Evolutionary conservation across 2,797 vertebrate species (phyloP).

Genomic region (Enoplosus armatus): DNA sequence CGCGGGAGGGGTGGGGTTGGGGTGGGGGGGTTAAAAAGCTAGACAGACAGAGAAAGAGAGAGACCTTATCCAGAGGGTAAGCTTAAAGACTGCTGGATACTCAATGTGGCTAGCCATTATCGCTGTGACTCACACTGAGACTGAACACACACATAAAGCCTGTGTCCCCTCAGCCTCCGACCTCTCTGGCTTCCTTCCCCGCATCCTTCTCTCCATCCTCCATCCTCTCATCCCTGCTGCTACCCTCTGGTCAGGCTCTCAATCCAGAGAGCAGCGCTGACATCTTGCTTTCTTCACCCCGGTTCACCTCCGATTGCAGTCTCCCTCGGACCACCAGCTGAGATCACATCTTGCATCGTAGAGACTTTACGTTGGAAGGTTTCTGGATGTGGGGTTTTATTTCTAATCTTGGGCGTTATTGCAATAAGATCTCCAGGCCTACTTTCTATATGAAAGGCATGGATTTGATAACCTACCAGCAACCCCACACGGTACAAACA

Average conservation of each 20-base stretch:
- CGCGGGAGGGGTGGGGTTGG: too few relatives aligned
- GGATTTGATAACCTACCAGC: conserved; percentile 62
- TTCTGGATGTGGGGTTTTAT: conserved; percentile 6
- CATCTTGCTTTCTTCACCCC: conserved; percentile 3
- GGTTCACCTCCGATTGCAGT: background rate
- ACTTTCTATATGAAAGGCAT: conserved; percentile 6
- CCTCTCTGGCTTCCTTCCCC: conserved; percentile 25
- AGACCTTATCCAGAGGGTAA: conserved; percentile 5
- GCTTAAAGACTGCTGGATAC: conserved; percentile 31
- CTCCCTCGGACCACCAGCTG: background rate
- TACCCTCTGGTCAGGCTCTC: conserved; percentile 13
- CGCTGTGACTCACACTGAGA: conserved; percentile 28
- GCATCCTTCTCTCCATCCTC: background rate
- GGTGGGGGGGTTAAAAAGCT: conserved; percentile 22
- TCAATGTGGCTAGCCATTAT: conserved; percentile 28
- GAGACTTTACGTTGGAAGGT: conserved; percentile 1
- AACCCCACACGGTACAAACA: conserved; percentile 50
- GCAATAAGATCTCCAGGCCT: conserved; percentile 60
- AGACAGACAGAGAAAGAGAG: conserved; percentile 10
- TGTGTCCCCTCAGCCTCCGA: conserved; percentile 21
- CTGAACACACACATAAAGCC: conserved; percentile 26
- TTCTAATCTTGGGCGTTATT: conserved; percentile 31
- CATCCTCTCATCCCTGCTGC: conserved; percentile 13
- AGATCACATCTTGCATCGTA: conserved; percentile 1
- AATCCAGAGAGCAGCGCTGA: conserved; percentile 7